Evolutionary conservation across 2,888 invertebrate genomes (phyloP).

Genomic region (Tachina lurida): DNA sequence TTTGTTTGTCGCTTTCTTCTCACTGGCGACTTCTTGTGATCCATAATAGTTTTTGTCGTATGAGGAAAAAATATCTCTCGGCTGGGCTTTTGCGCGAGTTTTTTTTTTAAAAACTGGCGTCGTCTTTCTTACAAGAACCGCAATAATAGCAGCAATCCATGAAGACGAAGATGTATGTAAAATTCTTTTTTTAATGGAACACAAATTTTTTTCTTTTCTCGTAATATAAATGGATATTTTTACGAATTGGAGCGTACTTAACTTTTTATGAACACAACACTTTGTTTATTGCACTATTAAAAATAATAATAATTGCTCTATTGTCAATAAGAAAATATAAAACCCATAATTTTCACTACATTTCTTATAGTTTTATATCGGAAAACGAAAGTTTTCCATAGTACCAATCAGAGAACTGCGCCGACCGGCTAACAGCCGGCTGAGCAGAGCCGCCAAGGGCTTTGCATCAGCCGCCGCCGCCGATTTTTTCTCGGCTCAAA

Average conservation of each 20-base stretch:
- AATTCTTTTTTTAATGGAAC: conserved; percentile 19
- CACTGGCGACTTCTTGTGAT: conserved; percentile 90
- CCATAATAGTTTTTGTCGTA: conserved; percentile 84
- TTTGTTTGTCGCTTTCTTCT: conserved; percentile 91
- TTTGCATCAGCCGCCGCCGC: too few species aligned
- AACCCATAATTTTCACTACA: conserved; percentile 15
- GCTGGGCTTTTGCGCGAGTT: conserved; percentile 31
- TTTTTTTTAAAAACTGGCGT: conserved; percentile 46
- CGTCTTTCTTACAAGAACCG: conserved; percentile 62
- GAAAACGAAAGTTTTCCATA: conserved; percentile 10
- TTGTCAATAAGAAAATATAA: not conserved
- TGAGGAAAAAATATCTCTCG: conserved; percentile 33
- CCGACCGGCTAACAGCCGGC: too few species aligned
- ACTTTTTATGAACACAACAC: not conserved
- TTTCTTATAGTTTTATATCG: not conserved
- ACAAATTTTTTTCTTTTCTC: conserved; percentile 12
- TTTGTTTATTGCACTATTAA: not conserved
- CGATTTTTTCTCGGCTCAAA: too few species aligned
- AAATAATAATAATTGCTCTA: not conserved
- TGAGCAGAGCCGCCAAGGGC: too few species aligned
- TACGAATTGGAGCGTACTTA: too few species aligned
- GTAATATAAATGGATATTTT: too few species aligned
- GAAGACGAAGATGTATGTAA: conserved; percentile 54
- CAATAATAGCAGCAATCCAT: conserved; percentile 55
- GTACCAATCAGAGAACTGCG: too few species aligned